Percentiles rank a stretch among this genome's conserved stretches.
These are phyloP conservation scores for Macrotrachela quadricornifera DNA, from an alignment of 1,140 invertebrate genomes.

Conservation along the genomic window DNA sequence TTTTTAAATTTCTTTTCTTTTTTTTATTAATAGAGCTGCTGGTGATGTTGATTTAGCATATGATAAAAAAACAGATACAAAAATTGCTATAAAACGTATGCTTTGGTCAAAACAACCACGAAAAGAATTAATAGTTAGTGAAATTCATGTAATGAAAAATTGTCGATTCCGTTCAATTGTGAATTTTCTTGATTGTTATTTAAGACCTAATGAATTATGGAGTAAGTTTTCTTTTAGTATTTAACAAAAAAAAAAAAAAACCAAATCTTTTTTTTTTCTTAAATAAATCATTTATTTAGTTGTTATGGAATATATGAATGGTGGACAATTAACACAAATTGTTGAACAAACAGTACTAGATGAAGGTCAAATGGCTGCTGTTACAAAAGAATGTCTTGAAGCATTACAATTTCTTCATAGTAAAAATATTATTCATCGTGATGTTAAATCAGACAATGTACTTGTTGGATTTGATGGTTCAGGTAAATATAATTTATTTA, in stretches of 20 bases:
- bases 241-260: too few species aligned
- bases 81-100: slow-evolving; percentile 36
- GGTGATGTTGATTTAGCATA: slow-evolving; percentile 6
- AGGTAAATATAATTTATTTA: background rate
- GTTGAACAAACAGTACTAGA: slow-evolving; percentile 37
- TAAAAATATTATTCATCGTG: slow-evolving; percentile 13
- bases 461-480: slow-evolving; percentile 22
- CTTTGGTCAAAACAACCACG: slow-evolving; percentile 34
- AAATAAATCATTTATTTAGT: slow-evolving; percentile 9
- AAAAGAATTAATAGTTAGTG: slow-evolving; percentile 36
- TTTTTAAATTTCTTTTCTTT: too few species aligned
- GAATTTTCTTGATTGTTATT: slow-evolving; percentile 28
- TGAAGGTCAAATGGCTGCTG: slow-evolving; percentile 27
- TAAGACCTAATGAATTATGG: slow-evolving; percentile 31
- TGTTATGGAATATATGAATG: slow-evolving; percentile 37
- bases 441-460: slow-evolving; percentile 34
- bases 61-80: slow-evolving; percentile 1
- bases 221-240: too few species aligned
- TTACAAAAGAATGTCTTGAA: slow-evolving; percentile 47
- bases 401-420: slow-evolving; percentile 38
- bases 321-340: slow-evolving; percentile 36
- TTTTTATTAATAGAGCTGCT: background rate
- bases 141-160: slow-evolving; percentile 33
- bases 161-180: slow-evolving; percentile 32
- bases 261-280: too few species aligned